A percentile compares a stretch with the other conserved stretches of the same genome.
Conservation (phyloP, 1,140 invertebrate genomes). For the Chelonus insularis region DNA sequence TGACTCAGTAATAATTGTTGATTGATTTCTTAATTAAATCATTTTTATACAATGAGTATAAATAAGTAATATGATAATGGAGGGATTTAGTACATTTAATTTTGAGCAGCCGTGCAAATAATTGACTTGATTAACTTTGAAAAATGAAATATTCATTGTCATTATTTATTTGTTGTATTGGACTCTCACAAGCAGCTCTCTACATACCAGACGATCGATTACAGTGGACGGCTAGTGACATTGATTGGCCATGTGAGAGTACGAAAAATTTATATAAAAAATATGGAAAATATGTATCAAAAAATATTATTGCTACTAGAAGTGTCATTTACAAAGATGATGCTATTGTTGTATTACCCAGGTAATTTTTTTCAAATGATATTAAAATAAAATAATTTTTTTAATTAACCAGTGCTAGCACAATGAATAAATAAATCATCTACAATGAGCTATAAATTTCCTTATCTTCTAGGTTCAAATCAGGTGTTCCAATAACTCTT, state of each 20-base stretch:
- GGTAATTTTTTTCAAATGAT: conserved; percentile 52
- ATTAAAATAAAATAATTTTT: no score
- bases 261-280: conserved; percentile 61
- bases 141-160: neutral
- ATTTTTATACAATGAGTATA: no score
- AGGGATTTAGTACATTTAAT: no score
- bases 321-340: conserved; percentile 50
- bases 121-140: no score
- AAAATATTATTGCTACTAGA: neutral
- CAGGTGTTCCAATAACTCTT: conserved; percentile 63
- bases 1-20: no score
- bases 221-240: conserved; percentile 57
- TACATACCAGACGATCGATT: conserved; percentile 18
- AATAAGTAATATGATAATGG: no score
- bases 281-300: neutral
- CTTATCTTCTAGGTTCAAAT: conserved; percentile 44
- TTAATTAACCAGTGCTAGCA: no score
- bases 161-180: neutral
- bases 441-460: no score
- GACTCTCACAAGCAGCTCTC: neutral
- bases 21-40: neutral
- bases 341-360: conserved; percentile 61
- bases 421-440: no score
- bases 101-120: no score
- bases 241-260: conserved; percentile 62